Evolutionary conservation across 2,113 vertebrate species (phyloP).

Genomic region (Malurus melanocephalus): DNA sequence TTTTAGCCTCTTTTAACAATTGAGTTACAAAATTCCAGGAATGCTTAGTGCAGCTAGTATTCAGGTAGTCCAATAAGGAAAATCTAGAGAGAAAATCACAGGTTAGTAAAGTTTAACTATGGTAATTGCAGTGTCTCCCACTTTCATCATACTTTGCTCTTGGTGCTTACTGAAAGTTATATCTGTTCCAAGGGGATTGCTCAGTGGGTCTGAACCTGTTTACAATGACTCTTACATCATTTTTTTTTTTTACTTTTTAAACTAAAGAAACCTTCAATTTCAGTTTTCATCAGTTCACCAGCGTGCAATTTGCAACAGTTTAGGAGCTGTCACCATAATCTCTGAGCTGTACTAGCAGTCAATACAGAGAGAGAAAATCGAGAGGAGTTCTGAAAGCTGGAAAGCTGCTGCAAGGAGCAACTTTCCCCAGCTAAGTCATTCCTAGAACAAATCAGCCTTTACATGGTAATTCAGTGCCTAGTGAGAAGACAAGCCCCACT

Average conservation of each 20-base stretch:
- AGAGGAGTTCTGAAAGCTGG: not conserved
- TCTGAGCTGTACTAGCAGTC: not conserved
- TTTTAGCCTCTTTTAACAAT: not conserved
- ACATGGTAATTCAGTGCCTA: not conserved
- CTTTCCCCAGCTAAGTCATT: not conserved
- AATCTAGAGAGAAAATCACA: not conserved
- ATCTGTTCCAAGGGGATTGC: not conserved
- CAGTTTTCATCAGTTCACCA: not conserved
- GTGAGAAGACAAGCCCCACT: not conserved
- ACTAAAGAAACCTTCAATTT: not conserved
- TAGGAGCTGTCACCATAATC: not conserved
- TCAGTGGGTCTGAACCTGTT: not conserved
- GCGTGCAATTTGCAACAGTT: not conserved
- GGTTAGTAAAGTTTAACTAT: not conserved
- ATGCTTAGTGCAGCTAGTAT: accelerated
- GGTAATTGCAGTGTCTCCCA: not conserved
- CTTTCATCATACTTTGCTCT: not conserved
- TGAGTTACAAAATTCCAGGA: not conserved
- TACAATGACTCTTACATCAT: not conserved
- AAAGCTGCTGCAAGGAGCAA: not conserved
- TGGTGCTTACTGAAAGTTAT: not conserved
- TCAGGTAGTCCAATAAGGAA: not conserved
- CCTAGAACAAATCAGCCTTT: not conserved
- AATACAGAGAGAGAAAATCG: not conserved
- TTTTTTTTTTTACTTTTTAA: not conserved